Conservation (phyloP, 2,797 vertebrate genomes). For the Oreochromis mossambicus region DNA sequence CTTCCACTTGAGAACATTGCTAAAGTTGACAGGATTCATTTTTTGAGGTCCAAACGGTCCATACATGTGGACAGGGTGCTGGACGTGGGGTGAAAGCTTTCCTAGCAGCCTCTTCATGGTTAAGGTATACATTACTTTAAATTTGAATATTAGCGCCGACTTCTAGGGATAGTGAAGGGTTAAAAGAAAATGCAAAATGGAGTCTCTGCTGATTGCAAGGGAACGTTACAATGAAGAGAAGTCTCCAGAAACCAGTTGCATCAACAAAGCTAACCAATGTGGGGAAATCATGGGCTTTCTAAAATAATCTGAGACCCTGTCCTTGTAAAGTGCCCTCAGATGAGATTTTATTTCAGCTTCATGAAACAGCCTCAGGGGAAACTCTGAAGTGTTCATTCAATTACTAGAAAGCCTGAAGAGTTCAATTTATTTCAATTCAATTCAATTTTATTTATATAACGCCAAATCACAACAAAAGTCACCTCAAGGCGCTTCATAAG, state of each 20-base stretch:
- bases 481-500: no score
- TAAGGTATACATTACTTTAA: not conserved
- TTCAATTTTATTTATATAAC: no score
- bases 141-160: not conserved
- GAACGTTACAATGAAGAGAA: accelerated
- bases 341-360: not conserved
- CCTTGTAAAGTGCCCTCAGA: not conserved
- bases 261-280: not conserved
- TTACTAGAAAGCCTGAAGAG: not conserved
- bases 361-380: not conserved
- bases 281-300: not conserved
- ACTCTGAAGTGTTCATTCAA: not conserved
- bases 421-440: no score
- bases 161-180: not conserved
- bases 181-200: not conserved
- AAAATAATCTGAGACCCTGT: accelerated
- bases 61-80: not conserved
- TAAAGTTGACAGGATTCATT: no score
- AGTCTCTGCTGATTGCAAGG: not conserved
- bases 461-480: no score
- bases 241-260: not conserved
- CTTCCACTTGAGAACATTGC: not conserved
- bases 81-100: not conserved
- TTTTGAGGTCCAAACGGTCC: no score
- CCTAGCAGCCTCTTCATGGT: not conserved